A percentile compares a stretch with the other conserved stretches of the same genome.
These are phyloP conservation scores for Okamejei kenojei DNA, from an alignment of 2,797 vertebrate species.

Conservation along the genomic window DNA sequence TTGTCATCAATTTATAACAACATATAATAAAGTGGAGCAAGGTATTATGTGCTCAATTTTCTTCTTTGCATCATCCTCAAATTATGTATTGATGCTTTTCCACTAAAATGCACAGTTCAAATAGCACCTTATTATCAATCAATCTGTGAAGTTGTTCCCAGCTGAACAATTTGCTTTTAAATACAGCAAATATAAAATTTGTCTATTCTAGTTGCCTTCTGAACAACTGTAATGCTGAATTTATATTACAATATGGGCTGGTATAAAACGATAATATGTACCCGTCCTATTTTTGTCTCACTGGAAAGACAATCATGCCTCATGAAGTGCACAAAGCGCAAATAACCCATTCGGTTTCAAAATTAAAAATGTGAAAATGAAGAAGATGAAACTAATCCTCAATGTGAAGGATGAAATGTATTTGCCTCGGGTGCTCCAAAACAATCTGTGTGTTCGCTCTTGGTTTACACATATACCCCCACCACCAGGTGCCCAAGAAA, in stretches of 20 bases:
- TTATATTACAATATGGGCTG: neutral
- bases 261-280: neutral
- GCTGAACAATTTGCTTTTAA: neutral
- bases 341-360: neutral
- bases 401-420: neutral
- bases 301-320: neutral
- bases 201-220: neutral
- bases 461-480: neutral
- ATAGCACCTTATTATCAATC: neutral
- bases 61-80: neutral
- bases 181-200: neutral
- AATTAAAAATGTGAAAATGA: neutral
- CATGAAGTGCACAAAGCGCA: neutral
- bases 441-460: neutral
- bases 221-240: neutral
- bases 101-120: neutral
- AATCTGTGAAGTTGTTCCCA: neutral
- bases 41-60: neutral
- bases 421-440: neutral
- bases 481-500: constrained; percentile 16
- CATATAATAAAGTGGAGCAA: no score
- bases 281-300: neutral
- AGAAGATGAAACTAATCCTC: neutral
- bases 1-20: neutral
- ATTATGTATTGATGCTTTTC: neutral